Evolutionary conservation across 2,113 vertebrate genomes (phyloP).

Genomic region (Pachycephala philippinensis): DNA sequence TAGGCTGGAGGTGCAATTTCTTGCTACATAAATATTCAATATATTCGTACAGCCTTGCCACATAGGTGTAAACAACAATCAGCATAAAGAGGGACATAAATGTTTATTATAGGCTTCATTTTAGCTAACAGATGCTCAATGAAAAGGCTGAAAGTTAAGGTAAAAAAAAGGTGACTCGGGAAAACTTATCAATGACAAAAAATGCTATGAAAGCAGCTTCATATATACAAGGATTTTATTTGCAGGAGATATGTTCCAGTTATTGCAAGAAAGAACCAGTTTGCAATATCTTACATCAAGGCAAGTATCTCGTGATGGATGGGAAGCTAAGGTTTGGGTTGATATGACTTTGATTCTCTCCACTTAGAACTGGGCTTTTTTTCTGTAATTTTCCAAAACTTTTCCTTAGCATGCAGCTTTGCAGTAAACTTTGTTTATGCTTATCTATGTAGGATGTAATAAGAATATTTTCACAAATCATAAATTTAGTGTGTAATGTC

Average conservation of each 20-base stretch:
- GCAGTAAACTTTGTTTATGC: not conserved
- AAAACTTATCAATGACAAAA: slow-evolving; percentile 1
- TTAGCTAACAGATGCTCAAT: slow-evolving; percentile 48
- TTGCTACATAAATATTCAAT: slow-evolving; percentile 55
- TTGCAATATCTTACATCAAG: not conserved
- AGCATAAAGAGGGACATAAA: slow-evolving; percentile 54
- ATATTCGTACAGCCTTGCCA: slow-evolving; percentile 19
- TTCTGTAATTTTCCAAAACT: not conserved
- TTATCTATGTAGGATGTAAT: not conserved
- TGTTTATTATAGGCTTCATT: slow-evolving; percentile 49
- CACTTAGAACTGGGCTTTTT: not conserved
- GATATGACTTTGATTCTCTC: not conserved
- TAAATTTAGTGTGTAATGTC: not conserved
- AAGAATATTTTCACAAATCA: not conserved
- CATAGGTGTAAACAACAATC: slow-evolving; percentile 56
- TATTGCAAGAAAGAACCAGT: not conserved
- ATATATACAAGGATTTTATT: not conserved
- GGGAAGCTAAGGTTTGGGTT: not conserved
- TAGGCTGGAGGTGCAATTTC: slow-evolving; percentile 44
- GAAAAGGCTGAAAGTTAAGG: slow-evolving; percentile 26
- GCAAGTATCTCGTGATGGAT: not conserved
- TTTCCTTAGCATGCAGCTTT: not conserved
- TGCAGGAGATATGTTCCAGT: not conserved
- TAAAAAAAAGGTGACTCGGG: not conserved
- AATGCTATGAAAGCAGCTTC: slow-evolving; percentile 2